Percentiles rank a stretch among this genome's conserved stretches.
Conservation (phyloP, 1,140 invertebrate genomes). For the Scaptomyza montana region DNA sequence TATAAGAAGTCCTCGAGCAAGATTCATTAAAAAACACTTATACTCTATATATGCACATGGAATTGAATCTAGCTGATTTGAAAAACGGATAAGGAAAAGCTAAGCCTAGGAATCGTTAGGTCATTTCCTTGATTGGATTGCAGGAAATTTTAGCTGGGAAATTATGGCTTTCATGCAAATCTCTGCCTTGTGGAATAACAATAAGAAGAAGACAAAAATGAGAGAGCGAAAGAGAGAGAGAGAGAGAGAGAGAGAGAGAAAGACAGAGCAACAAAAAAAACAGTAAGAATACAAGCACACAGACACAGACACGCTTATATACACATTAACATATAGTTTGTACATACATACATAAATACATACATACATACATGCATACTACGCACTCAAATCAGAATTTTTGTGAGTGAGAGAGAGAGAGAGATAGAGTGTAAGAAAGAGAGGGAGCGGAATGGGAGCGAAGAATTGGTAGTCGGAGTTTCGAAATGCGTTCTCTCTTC, state of each 20-base stretch:
- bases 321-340: not conserved
- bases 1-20: conserved; percentile 8
- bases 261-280: not conserved
- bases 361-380: no score
- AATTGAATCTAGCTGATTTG: conserved; percentile 21
- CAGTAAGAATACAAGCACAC: not conserved
- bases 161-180: not conserved
- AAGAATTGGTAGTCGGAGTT: not conserved
- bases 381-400: no score
- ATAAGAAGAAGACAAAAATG: not conserved
- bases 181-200: not conserved
- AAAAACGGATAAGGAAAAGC: not conserved
- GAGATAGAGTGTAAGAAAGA: no score
- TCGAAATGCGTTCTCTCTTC: not conserved
- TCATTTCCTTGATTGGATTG: no score
- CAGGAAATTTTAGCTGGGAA: not conserved
- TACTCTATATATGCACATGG: conserved; percentile 12
- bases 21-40: conserved; percentile 9
- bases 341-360: conserved; percentile 3
- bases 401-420: no score
- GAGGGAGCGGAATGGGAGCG: not conserved
- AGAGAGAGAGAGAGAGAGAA: no score
- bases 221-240: no score
- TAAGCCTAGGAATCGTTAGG: not conserved
- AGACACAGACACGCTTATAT: not conserved